Base-by-base conservation (phyloP, 2,797 vertebrate genomes). In the Poecilia picta region DNA sequence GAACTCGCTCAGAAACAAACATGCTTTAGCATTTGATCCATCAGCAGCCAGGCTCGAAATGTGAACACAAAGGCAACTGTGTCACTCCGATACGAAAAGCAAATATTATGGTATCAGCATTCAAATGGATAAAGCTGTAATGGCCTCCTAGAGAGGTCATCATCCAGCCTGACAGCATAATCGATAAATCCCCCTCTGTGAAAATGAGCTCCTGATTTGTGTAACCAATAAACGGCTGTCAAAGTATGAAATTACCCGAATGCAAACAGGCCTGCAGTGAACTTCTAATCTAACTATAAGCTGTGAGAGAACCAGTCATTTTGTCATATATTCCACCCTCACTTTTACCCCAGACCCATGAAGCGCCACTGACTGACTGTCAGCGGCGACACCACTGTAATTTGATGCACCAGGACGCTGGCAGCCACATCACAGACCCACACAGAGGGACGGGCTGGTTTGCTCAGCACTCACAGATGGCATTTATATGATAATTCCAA, bases 401-500 rank as follows among this genome's bases (percentile, higher is more conserved):
- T 94, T 92, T 89, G 88, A 92, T 90, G 86, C 83, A 68, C 87
- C 86, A 91, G 88, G 88, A 82, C 85, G 80, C 76, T 93, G 93
- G 90, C 89, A 94, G 92, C 88, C 89, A 89, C 91, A 93, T 94
- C 91, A 91, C 89, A 89, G 71, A 84, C 76, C 68, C 68, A 81
- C 75, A 47, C 86, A 88, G 82, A 80, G 81, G 80, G 84, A 82
- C 77, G 77, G 70, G 66, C 8, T 57, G 53, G 82, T 84, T 89
- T 66, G 77, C 90, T 86, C 84, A 75, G 85, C 85, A 82, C 89
- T 90, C 89, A 88, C 88, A 94, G 91, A 94, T 92, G 90, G 91
- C 89, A 93, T 95, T 93, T 93, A 92, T 93, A 93, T 93, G 92
- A 93, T 94, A 89, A 93, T 94, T 91, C 90, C 86, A 86, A 89